These are phyloP conservation scores for Plutella xylostella DNA, from an alignment of 2,888 invertebrate genomes.

Conservation along the genomic window DNA sequence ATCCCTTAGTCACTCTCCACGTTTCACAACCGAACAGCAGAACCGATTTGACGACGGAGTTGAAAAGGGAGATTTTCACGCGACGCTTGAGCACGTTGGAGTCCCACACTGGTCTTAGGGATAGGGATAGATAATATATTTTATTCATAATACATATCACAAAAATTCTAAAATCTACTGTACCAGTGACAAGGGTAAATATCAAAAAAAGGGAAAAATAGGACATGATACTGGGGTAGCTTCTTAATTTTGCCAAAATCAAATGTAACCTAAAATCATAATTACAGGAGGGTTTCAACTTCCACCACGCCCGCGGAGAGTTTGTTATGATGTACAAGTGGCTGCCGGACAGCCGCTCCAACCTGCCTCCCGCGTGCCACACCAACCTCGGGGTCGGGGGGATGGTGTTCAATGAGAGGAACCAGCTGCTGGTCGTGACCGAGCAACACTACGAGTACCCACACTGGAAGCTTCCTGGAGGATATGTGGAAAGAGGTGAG, in stretches of 20 bases:
- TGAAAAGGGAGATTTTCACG: too few species aligned
- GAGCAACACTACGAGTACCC: slow-evolving; percentile 73
- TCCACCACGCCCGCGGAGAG: slow-evolving; percentile 85
- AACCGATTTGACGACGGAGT: too few species aligned
- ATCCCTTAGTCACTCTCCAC: too few species aligned
- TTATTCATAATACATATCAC: background rate
- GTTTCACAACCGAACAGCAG: too few species aligned
- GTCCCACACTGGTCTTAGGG: too few species aligned
- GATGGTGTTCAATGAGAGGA: slow-evolving; percentile 81
- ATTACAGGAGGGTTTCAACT: slow-evolving; percentile 81
- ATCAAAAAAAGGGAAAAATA: too few species aligned
- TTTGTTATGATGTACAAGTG: slow-evolving; percentile 86
- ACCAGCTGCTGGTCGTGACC: slow-evolving; percentile 83
- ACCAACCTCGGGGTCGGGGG: slow-evolving; percentile 86
- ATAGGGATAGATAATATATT: too few species aligned
- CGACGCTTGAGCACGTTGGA: too few species aligned
- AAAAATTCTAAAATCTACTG: background rate
- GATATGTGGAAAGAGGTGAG: slow-evolving; percentile 86
- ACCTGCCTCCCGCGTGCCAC: slow-evolving; percentile 84
- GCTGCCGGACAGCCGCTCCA: slow-evolving; percentile 74
- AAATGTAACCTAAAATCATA: too few species aligned
- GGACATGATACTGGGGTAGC: too few species aligned
- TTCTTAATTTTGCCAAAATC: too few species aligned
- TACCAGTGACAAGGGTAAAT: too few species aligned
- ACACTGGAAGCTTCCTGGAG: slow-evolving; percentile 93